Base-by-base conservation (phyloP, 1,140 invertebrate genomes). In the Neodiprion lecontei region DNA sequence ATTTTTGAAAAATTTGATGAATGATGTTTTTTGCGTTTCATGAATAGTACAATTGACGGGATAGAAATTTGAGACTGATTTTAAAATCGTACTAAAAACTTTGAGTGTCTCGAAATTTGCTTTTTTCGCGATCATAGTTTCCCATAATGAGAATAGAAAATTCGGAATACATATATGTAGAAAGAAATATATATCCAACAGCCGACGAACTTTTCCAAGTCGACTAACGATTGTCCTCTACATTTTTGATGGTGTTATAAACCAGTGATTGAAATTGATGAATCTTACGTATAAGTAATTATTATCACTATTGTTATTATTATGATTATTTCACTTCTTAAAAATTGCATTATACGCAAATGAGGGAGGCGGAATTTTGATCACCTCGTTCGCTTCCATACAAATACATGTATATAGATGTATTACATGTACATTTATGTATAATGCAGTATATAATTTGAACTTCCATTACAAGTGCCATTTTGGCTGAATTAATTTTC, bases 141-240 rank as follows among this genome's bases (percentile, higher is more conserved):
- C 28, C 28, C 5, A 14, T 11, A 11, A 23, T 69, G 67, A n/a
- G 10, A 69, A 69, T 69, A n/a, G 2, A n/a, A n/a, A n/a, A 17
- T 12, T 69, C n/a, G 28, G 14, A 12, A 69, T 69, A 69, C 4
- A 9, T 11, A 69, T 0, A 9, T 11, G 11, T 40, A 71, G 4
- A 49, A 14, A 14, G 12, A 71, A 48, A 14, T 14, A 69, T 23
- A 11, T 48, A 49, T 71, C 7, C 23, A 71, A 40, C 48, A 71
- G n/a, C 23, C 23, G 21, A 50, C 10, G n/a, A 71, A 28, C 47
- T 23, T 14, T 17, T 17, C n/a, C n/a, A 23, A 14, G 48, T 23
- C 70, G 10, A 17, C 70, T 71, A 71, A 40, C 70, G 70, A 71
- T 71, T 71, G 70, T 71, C 70, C 21, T 8, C 70, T 71, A 71